phyloP scores from a whole-genome alignment of 2,888 invertebrate species.

The Isotomurus palustris region DNA sequence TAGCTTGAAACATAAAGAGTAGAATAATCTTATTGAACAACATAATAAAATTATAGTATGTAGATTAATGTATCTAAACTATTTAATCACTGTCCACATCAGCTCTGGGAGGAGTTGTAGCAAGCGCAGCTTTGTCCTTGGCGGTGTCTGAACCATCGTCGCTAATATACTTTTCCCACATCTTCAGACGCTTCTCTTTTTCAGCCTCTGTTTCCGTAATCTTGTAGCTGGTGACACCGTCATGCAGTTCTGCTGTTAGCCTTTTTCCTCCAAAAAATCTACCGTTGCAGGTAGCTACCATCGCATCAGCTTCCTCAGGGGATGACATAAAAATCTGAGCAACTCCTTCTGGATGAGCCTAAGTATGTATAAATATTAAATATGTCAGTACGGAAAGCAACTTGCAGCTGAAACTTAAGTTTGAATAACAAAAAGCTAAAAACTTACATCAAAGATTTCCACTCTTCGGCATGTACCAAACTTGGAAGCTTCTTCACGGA shows the following conservation, averaged over 20 bases:
- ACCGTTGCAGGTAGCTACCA: conserved; percentile 78
- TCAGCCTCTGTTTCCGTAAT: conserved; percentile 87
- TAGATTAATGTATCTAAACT: no score
- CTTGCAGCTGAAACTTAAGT: conserved; percentile 1
- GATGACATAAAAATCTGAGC: conserved; percentile 85
- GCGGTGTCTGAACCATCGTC: conserved; percentile 52
- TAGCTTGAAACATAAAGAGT: no score
- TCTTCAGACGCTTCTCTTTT: conserved; percentile 69
- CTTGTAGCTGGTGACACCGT: conserved; percentile 69
- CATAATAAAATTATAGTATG: no score
- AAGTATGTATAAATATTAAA: neutral
- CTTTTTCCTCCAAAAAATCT: conserved; percentile 84
- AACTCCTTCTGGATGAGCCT: conserved; percentile 90
- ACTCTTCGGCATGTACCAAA: conserved; percentile 91
- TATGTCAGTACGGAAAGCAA: neutral
- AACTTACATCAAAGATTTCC: conserved; percentile 77
- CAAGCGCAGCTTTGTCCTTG: neutral
- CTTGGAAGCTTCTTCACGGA: conserved; percentile 82
- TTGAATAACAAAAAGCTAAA: neutral
- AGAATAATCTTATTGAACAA: no score
- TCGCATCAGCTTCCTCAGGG: conserved; percentile 86
- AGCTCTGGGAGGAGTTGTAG: conserved; percentile 5
- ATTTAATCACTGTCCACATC: no score
- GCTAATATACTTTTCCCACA: conserved; percentile 82
- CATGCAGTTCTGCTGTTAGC: conserved; percentile 51